Base-by-base conservation (phyloP, 1,140 invertebrate species). In the Rhyzopertha dominica region DNA sequence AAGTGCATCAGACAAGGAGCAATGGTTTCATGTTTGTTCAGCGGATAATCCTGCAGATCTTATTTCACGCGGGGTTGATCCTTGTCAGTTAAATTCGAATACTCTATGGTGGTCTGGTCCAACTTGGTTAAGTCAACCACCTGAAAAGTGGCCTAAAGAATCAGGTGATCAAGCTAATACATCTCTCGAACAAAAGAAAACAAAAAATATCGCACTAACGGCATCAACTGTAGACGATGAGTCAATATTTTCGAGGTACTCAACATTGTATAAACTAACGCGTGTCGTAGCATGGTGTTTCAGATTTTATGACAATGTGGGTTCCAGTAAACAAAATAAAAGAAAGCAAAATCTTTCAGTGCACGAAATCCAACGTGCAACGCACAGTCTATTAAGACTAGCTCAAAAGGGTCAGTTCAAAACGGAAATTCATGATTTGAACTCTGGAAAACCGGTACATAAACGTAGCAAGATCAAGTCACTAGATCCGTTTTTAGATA, bases 401-500 rank as follows among this genome's bases (percentile, higher is more conserved):
- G 13, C 19, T 17, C 43, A 50, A 37, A 16, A 5, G 14, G 12
- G 37, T 16, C 19, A 2, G 16, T 51, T 47, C 31, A 4, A 1
- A 16, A 16, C n/a, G 1, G 42, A 50, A 39, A 22, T 45, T 19
- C 7, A 39, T 4, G 3, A 23, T n/a, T 26, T 50, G 13, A 7
- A 19, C 3, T 5, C 18, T 8, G 24, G 40, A 4, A 38, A 25
- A 17, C 1, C 7, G 8, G 3, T 50, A 7, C 14, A 46, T 12
- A 23, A 10, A 25, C 39, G 34, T 19, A 45, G 34, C 22, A 53
- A 53, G 13, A 31, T 45, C 12, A 26, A 32, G 35, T 7, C 19
- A 9, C 39, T 56, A 36, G 34, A 45, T 35, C 50, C 54, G 13
- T 56, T 56, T 26, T n/a, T 61, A 8, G 53, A 63, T 38, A 19